Percentiles rank a stretch among this genome's conserved stretches.
phyloP scores from a whole-genome alignment of 2,797 vertebrate species.

The Vipera ursinii region DNA sequence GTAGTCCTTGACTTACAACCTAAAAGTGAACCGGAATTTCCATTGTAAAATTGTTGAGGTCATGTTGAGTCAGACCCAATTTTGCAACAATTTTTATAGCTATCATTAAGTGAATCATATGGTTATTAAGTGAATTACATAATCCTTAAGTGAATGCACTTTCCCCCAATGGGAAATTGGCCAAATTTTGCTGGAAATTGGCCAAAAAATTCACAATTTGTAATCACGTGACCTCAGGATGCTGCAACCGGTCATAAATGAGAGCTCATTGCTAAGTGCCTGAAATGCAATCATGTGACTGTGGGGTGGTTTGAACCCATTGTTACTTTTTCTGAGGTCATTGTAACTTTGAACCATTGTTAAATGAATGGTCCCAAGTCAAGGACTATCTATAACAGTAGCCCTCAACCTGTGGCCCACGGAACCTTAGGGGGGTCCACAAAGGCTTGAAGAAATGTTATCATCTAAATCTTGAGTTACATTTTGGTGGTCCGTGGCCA shows the following conservation, averaged over 20 bases:
- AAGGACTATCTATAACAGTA: no score
- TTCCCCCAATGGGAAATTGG: background rate
- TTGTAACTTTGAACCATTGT: no score
- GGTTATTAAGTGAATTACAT: background rate
- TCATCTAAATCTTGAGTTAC: no score
- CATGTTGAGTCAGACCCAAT: background rate
- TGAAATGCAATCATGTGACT: no score
- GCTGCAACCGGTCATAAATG: background rate
- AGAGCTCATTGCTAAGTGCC: no score
- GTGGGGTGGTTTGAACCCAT: no score
- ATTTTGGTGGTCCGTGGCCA: no score
- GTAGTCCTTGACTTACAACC: background rate
- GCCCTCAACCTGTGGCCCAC: no score
- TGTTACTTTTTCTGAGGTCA: no score
- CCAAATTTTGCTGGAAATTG: background rate
- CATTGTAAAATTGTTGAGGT: background rate
- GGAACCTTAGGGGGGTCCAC: no score
- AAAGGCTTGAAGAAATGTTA: no score
- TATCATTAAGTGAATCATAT: background rate
- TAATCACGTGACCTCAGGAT: background rate
- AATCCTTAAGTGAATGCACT: background rate
- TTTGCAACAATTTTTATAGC: background rate
- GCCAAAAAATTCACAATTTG: background rate
- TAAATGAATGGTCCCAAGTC: no score
- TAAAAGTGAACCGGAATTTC: background rate